Percentiles rank a stretch among this genome's conserved stretches.
phyloP scores from a whole-genome alignment of 2,113 vertebrate genomes.

The Pardalotus punctatus region DNA sequence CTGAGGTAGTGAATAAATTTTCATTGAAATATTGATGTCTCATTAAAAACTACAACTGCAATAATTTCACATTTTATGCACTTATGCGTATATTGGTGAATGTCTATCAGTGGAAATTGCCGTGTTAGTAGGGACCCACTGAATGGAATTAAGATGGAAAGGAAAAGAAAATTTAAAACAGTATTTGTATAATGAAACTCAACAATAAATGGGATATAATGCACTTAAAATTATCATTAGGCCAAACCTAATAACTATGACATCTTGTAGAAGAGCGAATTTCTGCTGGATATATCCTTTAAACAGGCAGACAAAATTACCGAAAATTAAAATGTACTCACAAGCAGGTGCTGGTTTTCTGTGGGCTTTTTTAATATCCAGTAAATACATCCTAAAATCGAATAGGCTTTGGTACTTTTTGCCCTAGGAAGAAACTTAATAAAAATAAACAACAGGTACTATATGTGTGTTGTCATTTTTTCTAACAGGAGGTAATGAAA shows the following conservation, averaged over 20 bases:
- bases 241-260: neutral
- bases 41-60: neutral
- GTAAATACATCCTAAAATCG: neutral
- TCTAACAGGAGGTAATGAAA: neutral
- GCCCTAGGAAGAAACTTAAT: neutral
- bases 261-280: neutral
- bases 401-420: neutral
- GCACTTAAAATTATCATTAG: neutral
- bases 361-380: fast-evolving
- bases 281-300: neutral
- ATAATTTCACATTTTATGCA: neutral
- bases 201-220: neutral
- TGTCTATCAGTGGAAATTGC: neutral
- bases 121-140: neutral
- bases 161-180: neutral
- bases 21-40: neutral
- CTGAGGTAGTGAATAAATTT: neutral
- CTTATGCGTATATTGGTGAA: neutral
- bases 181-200: neutral
- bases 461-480: neutral
- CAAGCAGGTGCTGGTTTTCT: neutral
- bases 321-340: neutral
- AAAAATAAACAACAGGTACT: neutral
- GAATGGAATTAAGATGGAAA: neutral
- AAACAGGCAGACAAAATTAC: neutral